These are phyloP conservation scores for Myiozetetes cayanensis DNA, from an alignment of 2,113 vertebrate genomes.

Conservation along the genomic window DNA sequence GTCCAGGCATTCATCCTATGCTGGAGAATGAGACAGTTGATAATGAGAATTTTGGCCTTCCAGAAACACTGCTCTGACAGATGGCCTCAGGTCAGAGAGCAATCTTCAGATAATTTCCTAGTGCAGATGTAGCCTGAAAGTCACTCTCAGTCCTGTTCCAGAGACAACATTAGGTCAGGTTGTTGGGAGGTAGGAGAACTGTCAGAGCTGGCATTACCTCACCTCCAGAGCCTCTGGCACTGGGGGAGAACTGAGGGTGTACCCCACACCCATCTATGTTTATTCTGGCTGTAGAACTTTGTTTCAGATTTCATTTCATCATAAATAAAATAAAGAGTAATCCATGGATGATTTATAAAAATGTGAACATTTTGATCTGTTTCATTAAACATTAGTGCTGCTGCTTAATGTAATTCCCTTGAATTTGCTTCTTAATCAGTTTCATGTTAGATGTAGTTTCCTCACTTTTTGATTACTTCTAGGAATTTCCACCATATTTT, in stretches of 20 bases:
- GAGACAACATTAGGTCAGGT: neutral
- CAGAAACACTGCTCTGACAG: neutral
- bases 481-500: neutral
- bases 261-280: neutral
- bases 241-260: neutral
- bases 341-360: neutral
- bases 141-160: neutral
- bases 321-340: slow-evolving; percentile 20
- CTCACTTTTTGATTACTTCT: neutral
- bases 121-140: neutral
- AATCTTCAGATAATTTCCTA: neutral
- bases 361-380: neutral
- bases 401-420: neutral
- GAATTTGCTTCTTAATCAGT: neutral
- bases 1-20: neutral
- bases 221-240: neutral
- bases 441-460: neutral
- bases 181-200: neutral
- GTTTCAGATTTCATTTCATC: slow-evolving; percentile 13
- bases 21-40: neutral
- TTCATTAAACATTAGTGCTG: neutral
- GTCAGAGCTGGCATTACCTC: neutral
- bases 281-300: neutral
- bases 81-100: neutral
- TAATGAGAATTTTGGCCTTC: neutral